Base-by-base conservation (phyloP, 2,797 vertebrate species). In the Myotis findleyi region DNA sequence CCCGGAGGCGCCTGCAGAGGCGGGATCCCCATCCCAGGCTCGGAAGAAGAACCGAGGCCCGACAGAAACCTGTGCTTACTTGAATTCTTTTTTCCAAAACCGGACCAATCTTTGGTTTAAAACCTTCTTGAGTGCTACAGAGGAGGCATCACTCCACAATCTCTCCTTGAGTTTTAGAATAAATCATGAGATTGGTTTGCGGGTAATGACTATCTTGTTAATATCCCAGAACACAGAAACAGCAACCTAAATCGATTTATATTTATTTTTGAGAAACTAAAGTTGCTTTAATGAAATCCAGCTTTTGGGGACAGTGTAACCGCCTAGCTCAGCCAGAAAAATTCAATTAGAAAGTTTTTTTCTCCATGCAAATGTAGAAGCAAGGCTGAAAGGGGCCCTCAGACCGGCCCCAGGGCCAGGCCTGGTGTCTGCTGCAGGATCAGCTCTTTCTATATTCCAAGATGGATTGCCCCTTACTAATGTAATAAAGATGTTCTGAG, bases 1-100 rank as follows among this genome's bases (percentile, higher is more conserved):
- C 59, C 84, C 33, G 23, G 98, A 98, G 98, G 98, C 97, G 95
- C 97, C 98, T 95, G 98, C 92, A 89, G 96, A 38, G n/a, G 47
- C 23, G 66, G 95, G 86, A 95, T n/a, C 57, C 33, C n/a, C 30
- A 0, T n/a, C 20, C 41, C 2, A 1, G 6, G 18, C 64, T 79
- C 4, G 0, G 7, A 75, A n/a, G 23, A 33, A 57, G 20, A 36
- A 10, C 44, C 6, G 5, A 75, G 38, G 47, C 30, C 77, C 3
- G 0, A 36, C 25, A 27, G 25, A 87, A 12, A 21, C 36, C 18
- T 3, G 51, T 1, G 0, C 2, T 53, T 4, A 2, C 18, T n/a
- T 2, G 14, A 1, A 41, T 80, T 44, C 30, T 49, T 76, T 76
- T 33, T 68, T 25, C 27, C 23, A 8, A 62, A 89, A 55, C 59